phyloP scores from a whole-genome alignment of 2,888 invertebrate genomes.

The Torymus tubicola region DNA sequence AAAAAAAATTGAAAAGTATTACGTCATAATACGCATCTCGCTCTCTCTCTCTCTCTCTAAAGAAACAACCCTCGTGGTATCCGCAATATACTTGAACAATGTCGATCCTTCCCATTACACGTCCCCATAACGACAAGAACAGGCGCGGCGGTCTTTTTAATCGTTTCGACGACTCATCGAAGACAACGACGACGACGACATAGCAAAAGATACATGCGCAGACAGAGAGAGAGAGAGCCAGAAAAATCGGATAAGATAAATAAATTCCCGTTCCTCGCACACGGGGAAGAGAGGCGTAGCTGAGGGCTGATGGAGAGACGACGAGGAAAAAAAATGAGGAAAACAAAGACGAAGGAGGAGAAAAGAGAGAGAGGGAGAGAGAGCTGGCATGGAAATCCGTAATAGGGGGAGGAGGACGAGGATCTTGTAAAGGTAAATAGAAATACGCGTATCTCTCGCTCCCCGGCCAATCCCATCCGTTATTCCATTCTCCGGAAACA shows the following conservation, averaged over 20 bases:
- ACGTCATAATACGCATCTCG: no score
- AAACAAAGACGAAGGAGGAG: constrained; percentile 1
- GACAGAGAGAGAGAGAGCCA: constrained; percentile 11
- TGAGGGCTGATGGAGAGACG: no score
- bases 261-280: no score
- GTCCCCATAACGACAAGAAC: neutral
- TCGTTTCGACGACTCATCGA: constrained; percentile 11
- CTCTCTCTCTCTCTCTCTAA: no score
- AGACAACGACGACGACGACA: neutral
- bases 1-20: no score
- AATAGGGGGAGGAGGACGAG: constrained; percentile 40
- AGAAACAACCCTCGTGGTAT: no score
- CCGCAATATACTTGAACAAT: no score
- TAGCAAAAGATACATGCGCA: neutral
- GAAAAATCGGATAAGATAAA: no score
- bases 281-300: no score
- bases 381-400: constrained; percentile 53
- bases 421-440: constrained; percentile 60
- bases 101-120: neutral
- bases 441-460: constrained; percentile 54
- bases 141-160: neutral
- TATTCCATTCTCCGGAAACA: constrained; percentile 58
- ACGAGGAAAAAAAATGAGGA: neutral
- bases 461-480: constrained; percentile 56
- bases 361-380: constrained; percentile 37